Evolutionary conservation across 2,797 vertebrate species (phyloP).

Genomic region (Microtus agrestis): DNA sequence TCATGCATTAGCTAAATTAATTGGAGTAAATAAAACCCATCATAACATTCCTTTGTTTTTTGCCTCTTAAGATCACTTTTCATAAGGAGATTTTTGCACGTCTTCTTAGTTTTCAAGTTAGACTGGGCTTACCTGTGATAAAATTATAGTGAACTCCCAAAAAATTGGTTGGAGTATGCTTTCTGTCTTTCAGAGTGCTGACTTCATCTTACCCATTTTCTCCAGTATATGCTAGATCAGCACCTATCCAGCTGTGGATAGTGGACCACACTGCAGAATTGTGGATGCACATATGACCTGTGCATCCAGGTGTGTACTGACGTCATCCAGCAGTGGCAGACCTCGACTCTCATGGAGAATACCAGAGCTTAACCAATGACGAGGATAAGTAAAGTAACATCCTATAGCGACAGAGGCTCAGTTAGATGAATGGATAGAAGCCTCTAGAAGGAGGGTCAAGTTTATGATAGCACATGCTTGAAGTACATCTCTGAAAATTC

Average conservation of each 20-base stretch:
- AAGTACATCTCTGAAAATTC: background rate
- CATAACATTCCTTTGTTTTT: background rate
- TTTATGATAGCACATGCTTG: background rate
- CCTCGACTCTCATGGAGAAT: background rate
- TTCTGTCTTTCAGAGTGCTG: background rate
- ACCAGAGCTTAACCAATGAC: background rate
- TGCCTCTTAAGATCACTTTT: constrained; percentile 26
- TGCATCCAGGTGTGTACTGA: background rate
- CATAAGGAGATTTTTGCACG: background rate
- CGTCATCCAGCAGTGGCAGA: background rate
- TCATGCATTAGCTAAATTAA: constrained; percentile 45
- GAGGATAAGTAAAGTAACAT: background rate
- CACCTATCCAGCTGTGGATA: background rate
- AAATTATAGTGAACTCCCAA: background rate
- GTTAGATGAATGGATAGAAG: background rate
- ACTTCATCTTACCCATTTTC: background rate
- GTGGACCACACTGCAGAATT: background rate
- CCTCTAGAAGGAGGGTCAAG: background rate
- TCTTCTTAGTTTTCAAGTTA: constrained; percentile 13
- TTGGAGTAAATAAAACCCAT: background rate
- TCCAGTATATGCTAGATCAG: background rate
- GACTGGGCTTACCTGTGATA: background rate
- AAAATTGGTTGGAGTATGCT: background rate
- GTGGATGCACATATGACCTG: background rate
- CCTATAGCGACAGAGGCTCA: background rate